Evolutionary conservation across 2,797 vertebrate species (phyloP).

Genomic region (Setipinna tenuifilis): DNA sequence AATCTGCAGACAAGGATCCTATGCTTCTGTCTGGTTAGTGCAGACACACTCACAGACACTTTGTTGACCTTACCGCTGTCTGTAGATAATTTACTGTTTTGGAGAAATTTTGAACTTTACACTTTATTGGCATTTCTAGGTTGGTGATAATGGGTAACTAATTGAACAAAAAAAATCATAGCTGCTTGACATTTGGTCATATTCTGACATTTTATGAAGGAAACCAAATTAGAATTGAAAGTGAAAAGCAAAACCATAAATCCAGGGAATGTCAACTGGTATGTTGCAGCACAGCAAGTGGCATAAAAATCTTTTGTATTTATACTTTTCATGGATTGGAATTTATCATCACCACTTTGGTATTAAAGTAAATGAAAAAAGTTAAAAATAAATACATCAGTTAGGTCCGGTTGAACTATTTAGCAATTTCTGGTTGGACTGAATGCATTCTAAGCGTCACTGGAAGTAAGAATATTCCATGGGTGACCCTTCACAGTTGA

Average conservation of each 20-base stretch:
- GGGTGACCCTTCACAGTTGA: too few relatives aligned
- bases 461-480: too few relatives aligned
- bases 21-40: constrained; percentile 94
- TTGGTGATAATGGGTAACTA: background rate
- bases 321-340: background rate
- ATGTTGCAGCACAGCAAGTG: background rate
- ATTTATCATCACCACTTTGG: background rate
- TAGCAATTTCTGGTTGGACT: too few relatives aligned
- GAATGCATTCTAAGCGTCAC: too few relatives aligned
- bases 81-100: background rate
- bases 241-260: background rate
- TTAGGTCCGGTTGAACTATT: too few relatives aligned
- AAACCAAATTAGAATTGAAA: background rate
- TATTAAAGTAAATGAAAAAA: background rate
- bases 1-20: constrained; percentile 91
- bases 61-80: background rate
- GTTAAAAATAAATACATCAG: background rate
- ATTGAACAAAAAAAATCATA: background rate
- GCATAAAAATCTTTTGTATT: too few relatives aligned
- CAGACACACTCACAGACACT: background rate
- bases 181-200: background rate
- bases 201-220: background rate
- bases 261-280: background rate
- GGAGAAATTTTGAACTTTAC: constrained; percentile 18
- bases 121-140: constrained; percentile 17